Percentiles rank a stretch among this genome's conserved stretches.
phyloP scores from a whole-genome alignment of 1,140 invertebrate genomes.

The Mylabris phalerata region DNA sequence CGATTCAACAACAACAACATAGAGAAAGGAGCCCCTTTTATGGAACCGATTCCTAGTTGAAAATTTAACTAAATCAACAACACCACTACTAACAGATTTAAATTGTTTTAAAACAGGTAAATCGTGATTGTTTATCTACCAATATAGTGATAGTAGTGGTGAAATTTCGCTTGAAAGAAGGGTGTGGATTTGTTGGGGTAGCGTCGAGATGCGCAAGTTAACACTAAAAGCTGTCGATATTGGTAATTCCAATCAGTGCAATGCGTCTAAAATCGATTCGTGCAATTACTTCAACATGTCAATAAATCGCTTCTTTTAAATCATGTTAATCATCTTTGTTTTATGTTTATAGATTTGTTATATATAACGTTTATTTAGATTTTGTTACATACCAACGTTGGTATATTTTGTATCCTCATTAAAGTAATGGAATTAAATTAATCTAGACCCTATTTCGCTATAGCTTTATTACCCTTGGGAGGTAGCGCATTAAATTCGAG shows the following conservation, averaged over 20 bases:
- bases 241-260: constrained; percentile 15
- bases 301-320: neutral
- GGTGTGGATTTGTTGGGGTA: constrained; percentile 8
- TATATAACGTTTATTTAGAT: constrained; percentile 5
- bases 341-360: too few relatives aligned
- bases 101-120: too few relatives aligned
- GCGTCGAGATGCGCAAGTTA: constrained; percentile 11
- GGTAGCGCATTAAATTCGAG: constrained; percentile 29
- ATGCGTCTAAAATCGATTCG: constrained; percentile 13
- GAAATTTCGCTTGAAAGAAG: neutral
- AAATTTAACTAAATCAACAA: too few relatives aligned
- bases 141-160: too few relatives aligned
- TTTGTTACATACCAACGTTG: constrained; percentile 3
- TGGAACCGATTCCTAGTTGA: too few relatives aligned
- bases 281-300: constrained; percentile 15
- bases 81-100: too few relatives aligned
- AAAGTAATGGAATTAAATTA: constrained; percentile 39
- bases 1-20: constrained; percentile 13
- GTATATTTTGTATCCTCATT: constrained; percentile 34
- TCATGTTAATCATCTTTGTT: too few relatives aligned
- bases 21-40: too few relatives aligned
- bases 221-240: constrained; percentile 7
- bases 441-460: constrained; percentile 34
- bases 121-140: too few relatives aligned
- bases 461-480: constrained; percentile 32